Evolutionary conservation across 2,797 vertebrate species (phyloP), one percentile per base, ranked within the genome.

Genomic region (Iguana delicatissima): DNA sequence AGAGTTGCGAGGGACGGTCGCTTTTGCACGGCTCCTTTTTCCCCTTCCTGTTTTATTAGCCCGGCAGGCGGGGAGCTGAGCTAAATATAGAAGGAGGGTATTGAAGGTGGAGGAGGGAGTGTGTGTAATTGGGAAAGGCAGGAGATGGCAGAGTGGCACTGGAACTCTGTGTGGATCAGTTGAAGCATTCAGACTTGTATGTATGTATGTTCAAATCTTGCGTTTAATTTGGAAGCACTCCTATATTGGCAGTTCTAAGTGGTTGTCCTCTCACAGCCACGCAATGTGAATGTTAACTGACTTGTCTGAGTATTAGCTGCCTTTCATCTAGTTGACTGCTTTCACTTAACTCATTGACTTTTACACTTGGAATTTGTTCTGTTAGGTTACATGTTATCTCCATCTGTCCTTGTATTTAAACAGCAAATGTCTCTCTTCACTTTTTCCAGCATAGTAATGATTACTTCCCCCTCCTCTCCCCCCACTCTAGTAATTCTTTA

Each of bases 61-160:
- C 5, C 20, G 24, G n/a, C 38, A 13, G 89, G 32, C n/a, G 87
- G 87, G 92, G 35, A 22, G 7, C 8, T 57, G 76, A 6, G 85
- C 88, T 89, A 87, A 73, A 93, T 94, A 74, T 92, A 94, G 95
- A 83, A 85, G 89, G n/a, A 73, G 91, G 90, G 82, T 46, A 20
- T 12, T 1, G 88, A 76, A 42, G 85, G 87, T 13, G 16, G 35
- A 24, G 18, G 64, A 32, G 69, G 38, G 55, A 0, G 20, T 18
- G 59, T 14, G 16, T 8, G 29, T 29, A 9, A 59, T 46, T 5
- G 3, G 24, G 50, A 46, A 26, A 1, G 22, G 38, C 12, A 32
- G 0, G 0, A 14, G 3, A 20, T 6, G 42, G 86, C 26, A 5
- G 42, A 9, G 26, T 1, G 57, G 57, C 57, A 2, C 16, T 18